Percentiles rank a stretch among this genome's conserved stretches.
Conservation (phyloP, 1,140 invertebrate species). For the Physella acuta region DNA sequence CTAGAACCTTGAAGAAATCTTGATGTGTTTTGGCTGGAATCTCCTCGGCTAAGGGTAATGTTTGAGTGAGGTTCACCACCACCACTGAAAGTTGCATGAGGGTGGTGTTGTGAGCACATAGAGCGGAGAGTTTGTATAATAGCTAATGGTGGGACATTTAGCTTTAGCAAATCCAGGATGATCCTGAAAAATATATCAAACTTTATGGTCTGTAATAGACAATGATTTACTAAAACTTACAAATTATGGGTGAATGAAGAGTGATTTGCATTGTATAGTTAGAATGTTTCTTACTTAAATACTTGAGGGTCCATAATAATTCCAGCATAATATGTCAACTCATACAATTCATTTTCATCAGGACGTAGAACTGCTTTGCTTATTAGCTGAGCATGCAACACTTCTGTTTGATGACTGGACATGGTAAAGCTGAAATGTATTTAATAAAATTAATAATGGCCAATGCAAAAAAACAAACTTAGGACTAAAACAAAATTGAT, state of each 20-base stretch:
- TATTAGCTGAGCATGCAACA: conserved; percentile 37
- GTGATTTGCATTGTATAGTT: background rate
- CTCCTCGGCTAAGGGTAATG: background rate
- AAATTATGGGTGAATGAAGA: too few species aligned
- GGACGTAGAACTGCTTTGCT: conserved; percentile 45
- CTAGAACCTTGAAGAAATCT: background rate
- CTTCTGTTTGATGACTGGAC: conserved; percentile 21
- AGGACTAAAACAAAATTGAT: too few species aligned
- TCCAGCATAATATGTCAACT: conserved; percentile 45
- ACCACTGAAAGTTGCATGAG: background rate
- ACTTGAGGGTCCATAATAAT: conserved; percentile 44
- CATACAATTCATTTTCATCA: conserved; percentile 50
- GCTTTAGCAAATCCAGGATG: conserved; percentile 46
- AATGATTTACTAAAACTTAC: too few species aligned
- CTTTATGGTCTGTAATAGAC: background rate
- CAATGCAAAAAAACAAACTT: too few species aligned
- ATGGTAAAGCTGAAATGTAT: too few species aligned
- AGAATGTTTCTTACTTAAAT: conserved; percentile 44
- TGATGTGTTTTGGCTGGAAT: background rate
- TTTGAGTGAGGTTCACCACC: conserved; percentile 1
- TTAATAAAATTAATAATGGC: too few species aligned
- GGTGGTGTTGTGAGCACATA: conserved; percentile 37
- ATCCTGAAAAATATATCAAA: conserved; percentile 38
- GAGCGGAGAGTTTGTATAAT: conserved; percentile 45
- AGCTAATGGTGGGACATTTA: conserved; percentile 49